phyloP scores from a whole-genome alignment of 2,113 vertebrate species.

The Connochaetes taurinus region DNA sequence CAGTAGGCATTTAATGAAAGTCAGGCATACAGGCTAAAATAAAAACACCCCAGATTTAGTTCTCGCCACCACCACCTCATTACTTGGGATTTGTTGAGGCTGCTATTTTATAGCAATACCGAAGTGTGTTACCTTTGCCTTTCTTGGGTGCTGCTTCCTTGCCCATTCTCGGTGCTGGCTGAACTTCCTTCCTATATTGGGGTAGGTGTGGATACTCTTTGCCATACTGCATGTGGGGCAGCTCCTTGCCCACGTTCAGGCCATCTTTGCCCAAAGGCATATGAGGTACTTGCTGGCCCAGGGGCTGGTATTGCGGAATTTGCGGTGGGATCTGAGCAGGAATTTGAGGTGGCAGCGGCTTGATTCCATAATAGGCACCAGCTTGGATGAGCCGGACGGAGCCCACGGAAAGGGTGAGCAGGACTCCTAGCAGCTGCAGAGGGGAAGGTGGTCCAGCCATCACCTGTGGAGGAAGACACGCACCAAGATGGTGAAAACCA shows the following conservation, averaged over 20 bases:
- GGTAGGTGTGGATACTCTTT: conserved; percentile 89
- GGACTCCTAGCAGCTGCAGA: conserved; percentile 76
- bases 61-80: neutral
- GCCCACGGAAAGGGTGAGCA: conserved; percentile 78
- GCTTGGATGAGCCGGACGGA: conserved; percentile 79
- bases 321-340: conserved; percentile 82
- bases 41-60: neutral
- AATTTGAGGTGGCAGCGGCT: conserved; percentile 86
- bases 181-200: conserved; percentile 93
- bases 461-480: conserved; percentile 69
- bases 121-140: conserved; percentile 88
- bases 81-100: neutral
- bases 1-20: neutral
- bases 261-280: conserved; percentile 89
- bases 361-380: conserved; percentile 92
- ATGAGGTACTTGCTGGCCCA: conserved; percentile 91
- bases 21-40: neutral
- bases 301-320: conserved; percentile 84
- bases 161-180: conserved; percentile 88
- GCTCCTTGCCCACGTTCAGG: conserved; percentile 88
- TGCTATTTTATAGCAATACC: neutral
- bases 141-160: conserved; percentile 89
- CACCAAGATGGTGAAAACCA: neutral
- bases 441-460: conserved; percentile 77
- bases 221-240: conserved; percentile 89